These are phyloP conservation scores for Scaptomyza pallida DNA, from an alignment of 1,140 invertebrate species.

Conservation along the genomic window DNA sequence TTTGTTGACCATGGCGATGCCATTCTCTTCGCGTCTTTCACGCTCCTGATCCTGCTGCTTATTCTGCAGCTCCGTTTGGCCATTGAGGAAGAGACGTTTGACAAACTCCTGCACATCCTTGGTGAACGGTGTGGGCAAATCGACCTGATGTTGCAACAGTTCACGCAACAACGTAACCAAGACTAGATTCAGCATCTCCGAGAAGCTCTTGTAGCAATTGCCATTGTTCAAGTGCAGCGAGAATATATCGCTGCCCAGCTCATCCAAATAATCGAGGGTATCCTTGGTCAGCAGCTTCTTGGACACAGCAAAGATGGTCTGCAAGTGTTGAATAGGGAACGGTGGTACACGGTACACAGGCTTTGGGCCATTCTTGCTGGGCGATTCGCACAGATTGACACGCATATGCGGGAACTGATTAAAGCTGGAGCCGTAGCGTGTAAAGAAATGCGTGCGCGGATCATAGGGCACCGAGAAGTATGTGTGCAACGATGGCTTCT, in stretches of 20 bases:
- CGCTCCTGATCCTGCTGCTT: constrained; percentile 92
- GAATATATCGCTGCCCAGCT: constrained; percentile 91
- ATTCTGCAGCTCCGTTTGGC: constrained; percentile 95
- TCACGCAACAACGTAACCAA: constrained; percentile 96
- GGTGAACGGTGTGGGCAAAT: constrained; percentile 94
- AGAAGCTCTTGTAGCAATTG: constrained; percentile 92
- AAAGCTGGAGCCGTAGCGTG: constrained; percentile 96
- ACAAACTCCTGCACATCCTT: constrained; percentile 92
- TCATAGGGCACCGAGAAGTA: constrained; percentile 90
- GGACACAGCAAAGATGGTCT: constrained; percentile 91
- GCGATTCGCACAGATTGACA: constrained; percentile 85
- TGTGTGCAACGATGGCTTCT: constrained; percentile 86
- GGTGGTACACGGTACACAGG: constrained; percentile 80
- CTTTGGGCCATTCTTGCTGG: constrained; percentile 86
- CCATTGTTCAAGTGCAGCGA: constrained; percentile 86
- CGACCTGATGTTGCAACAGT: constrained; percentile 94
- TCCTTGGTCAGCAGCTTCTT: constrained; percentile 96
- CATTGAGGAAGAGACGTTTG: constrained; percentile 93
- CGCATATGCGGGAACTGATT: constrained; percentile 93
- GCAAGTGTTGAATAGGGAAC: constrained; percentile 90
- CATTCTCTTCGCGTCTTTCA: constrained; percentile 92
- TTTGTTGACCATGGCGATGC: constrained; percentile 90
- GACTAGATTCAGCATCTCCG: constrained; percentile 96
- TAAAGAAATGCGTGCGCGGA: constrained; percentile 93
- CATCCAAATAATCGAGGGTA: constrained; percentile 91